Evolutionary conservation across 2,797 vertebrate genomes (phyloP).

Genomic region (Taeniopygia guttata): DNA sequence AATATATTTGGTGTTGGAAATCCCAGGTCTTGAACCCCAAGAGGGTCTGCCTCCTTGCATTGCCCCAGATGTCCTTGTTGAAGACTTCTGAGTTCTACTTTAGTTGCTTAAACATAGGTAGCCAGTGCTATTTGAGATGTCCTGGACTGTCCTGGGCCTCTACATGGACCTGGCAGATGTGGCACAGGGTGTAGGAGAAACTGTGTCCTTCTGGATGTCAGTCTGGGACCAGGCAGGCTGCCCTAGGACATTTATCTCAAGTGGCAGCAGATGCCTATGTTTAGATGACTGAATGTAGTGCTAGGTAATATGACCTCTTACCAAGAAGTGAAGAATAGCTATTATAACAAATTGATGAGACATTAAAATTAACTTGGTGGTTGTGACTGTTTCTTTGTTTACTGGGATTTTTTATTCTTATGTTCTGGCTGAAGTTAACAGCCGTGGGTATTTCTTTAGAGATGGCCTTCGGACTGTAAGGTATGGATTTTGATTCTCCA

Average conservation of each 20-base stretch:
- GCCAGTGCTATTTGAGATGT: neutral
- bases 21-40: neutral
- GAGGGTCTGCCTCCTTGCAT: neutral
- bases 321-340: constrained; percentile 6
- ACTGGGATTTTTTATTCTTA: neutral
- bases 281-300: constrained; percentile 26
- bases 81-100: neutral
- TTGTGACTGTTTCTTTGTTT: neutral
- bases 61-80: neutral
- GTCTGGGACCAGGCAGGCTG: neutral
- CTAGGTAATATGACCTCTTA: constrained; percentile 13
- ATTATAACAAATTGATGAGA: neutral
- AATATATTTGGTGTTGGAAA: neutral
- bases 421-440: neutral
- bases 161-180: neutral
- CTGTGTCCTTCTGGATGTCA: neutral
- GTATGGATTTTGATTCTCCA: neutral
- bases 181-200: neutral
- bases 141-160: neutral
- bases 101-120: neutral
- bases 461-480: neutral
- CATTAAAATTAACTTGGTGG: neutral
- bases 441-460: neutral
- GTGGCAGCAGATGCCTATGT: constrained; percentile 26
- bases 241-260: constrained; percentile 5